Base-by-base conservation (phyloP, 2,113 vertebrate genomes). In the Micronycteris hirsuta region DNA sequence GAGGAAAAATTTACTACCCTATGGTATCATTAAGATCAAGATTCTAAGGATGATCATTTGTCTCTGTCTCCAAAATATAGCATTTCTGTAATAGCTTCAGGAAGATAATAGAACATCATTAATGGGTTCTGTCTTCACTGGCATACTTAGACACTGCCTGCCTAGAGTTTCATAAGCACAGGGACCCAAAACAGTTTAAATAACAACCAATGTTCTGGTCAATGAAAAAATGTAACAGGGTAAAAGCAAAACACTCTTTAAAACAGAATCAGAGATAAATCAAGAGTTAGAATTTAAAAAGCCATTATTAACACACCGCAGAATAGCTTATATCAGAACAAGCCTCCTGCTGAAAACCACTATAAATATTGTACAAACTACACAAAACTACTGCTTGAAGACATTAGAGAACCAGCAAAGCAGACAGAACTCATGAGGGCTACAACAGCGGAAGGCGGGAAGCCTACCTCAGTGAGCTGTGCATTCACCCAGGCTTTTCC, bases 281-380 rank as follows among this genome's bases (percentile, higher is more conserved):
- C 47, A 86, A 86, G 47, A 68, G 33, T 95, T 95, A 83, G 6
- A 74, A 80, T 93, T 85, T 84, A 43, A 63, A 93, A 95, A 93
- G 47, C 43, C 68, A 89, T 2, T 67, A 67, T 77, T 94, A 71
- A 77, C 54, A 78, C 47, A 86, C 24, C 31, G 63, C 22, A 86
- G 56, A 52, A 26, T 93, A 85, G 10, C 31, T 85, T 85, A 19
- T 88, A 68, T 85, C 33, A 33, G 77, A 91, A 85, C 20, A 89
- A 36, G 6, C 43, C 24, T 74, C 22, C 49, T 91, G n/a, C 26
- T 86, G 47, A 89, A 93, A 95, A 68, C 24, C 74, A 45, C 43
- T 38, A 33, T 49, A 81, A 70, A 58, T 85, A 52, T 54, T n/a
- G 76, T 73, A 81, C 16, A 81, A 65, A 91, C 63, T 43, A 81